Evolutionary conservation across 1,140 invertebrate genomes (phyloP), one percentile per base, ranked within the genome.

Genomic region (Druon quercuslanigerum): DNA sequence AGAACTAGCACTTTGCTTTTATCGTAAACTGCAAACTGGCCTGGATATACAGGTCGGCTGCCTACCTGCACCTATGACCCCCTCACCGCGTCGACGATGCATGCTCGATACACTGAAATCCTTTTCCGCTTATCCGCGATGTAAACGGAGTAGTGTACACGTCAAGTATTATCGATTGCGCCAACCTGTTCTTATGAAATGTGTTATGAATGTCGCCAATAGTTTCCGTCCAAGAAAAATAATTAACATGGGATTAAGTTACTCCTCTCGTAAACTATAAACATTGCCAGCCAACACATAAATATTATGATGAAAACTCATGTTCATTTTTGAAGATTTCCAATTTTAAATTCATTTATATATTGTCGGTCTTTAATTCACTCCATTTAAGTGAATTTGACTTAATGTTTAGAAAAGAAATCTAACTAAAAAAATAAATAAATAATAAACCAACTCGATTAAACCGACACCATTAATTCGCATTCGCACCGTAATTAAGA

Each of bases 111-210:
- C 40, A 46, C 40, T 46, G 40, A 46, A 46, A 46, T 66, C 33
- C 60, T 66, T 66, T 66, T 66, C 60, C 60, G 60, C 60, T 66
- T 66, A 66, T 66, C 60, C 60, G 40, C 40, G 25, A 66, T 66
- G 60, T 66, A 46, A 66, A 66, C 14, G 33, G 60, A 66, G 60
- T 33, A 33, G 25, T 5, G 25, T 33, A 33, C 5, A 5, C 25
- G 25, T 33, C 25, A 40, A 25, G 60, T 25, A 40, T 66, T 66
- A 66, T 66, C 25, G 57, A 66, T 66, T 66, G 40, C 57, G 25
- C 57, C 57, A 33, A 40, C 57, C 57, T 66, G 57, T 33, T 66
- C 57, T 66, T 40, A 46, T 66, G 57, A 66, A 66, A 66, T 66
- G 33, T 40, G 25, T 66, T 46, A 33, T 66, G 57, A 66, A 66